Evolutionary conservation across 2,888 invertebrate genomes (phyloP), one percentile per base, ranked within the genome.

Genomic region (Eupelmus urozonus): DNA sequence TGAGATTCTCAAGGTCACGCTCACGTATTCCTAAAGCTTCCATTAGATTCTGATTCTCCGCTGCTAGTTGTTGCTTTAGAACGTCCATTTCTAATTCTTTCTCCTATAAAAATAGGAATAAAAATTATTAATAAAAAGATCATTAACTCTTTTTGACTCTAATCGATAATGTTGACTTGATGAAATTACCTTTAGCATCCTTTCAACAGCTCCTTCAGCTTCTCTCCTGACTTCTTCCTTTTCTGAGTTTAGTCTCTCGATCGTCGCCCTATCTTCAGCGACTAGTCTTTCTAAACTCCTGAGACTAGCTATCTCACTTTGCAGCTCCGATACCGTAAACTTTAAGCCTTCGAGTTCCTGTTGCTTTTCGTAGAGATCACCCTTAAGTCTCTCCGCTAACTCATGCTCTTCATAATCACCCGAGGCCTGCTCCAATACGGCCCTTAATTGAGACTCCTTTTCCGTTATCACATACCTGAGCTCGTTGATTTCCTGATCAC

Each of bases 401-500:
- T 85, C 84, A 0, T 80, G 83, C 4, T 82, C 25, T 20, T 85
- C 84, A 4, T 82, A 83, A n/a, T 86, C 86, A 0, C 83, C 83
- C 0, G 84, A 81, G 1, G 83, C 82, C 3, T 84, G 82, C n/a
- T 84, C 84, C 60, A 82, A 74, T n/a, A 81, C 84, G 0, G 83
- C 83, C 23, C 83, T 82, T 13, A 87, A 75, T 53, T 85, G 85
- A 0, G 85, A 82, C 3, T 87, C 85, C 34, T 85, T 87, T 34
- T 87, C 85, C 0, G 82, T 80, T 27, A 87, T 80, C 0, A 84
- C 20, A 0, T 84, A 85, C 9, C 77, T 84, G 1, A 88, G 65
- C 16, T 88, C 86, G 45, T 84, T 83, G 4, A 88, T 83, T 13
- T 87, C 84, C 23, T 86, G 85, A n/a, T 86, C 85, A 34, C 85